A percentile compares a stretch with the other conserved stretches of the same genome.
Evolutionary conservation across 2,797 vertebrate species (phyloP).

Genomic region (Typhlichthys subterraneus): DNA sequence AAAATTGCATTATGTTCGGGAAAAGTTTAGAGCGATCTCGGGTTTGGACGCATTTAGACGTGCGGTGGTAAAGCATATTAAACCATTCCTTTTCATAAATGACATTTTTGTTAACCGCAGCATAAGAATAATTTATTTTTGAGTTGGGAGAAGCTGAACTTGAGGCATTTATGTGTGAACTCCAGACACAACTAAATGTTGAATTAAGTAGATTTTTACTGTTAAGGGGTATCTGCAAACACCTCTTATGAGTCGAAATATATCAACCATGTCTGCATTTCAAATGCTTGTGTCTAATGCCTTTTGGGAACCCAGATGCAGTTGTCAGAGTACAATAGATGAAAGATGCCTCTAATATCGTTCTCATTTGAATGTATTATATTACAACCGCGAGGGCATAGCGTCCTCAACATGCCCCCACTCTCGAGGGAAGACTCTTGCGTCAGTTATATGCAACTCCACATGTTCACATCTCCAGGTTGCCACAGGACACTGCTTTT

Average conservation of each 20-base stretch:
- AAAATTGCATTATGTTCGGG: slow-evolving; percentile 61
- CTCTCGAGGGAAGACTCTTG: slow-evolving; percentile 49
- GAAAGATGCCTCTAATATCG: slow-evolving; percentile 60
- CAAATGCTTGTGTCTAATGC: slow-evolving; percentile 44
- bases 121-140: slow-evolving; percentile 65
- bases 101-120: slow-evolving; percentile 65
- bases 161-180: slow-evolving; percentile 47
- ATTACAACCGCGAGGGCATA: slow-evolving; percentile 31
- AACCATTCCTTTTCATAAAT: slow-evolving; percentile 60
- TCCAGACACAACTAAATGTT: slow-evolving; percentile 64
- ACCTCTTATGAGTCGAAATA: slow-evolving; percentile 28
- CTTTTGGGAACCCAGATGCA: slow-evolving; percentile 45
- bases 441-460: slow-evolving; percentile 53
- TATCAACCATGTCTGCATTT: slow-evolving; percentile 54
- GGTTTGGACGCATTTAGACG: slow-evolving; percentile 42
- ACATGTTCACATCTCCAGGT: slow-evolving; percentile 28
- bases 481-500: slow-evolving; percentile 41
- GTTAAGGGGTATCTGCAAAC: slow-evolving; percentile 42
- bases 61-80: slow-evolving; percentile 53
- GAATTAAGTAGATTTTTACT: slow-evolving; percentile 67
- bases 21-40: slow-evolving; percentile 39
- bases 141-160: slow-evolving; percentile 55
- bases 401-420: slow-evolving; percentile 23
- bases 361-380: slow-evolving; percentile 42
- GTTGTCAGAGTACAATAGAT: slow-evolving; percentile 59